phyloP scores from a whole-genome alignment of 2,888 invertebrate genomes.

The Argynnis bischoffii region DNA sequence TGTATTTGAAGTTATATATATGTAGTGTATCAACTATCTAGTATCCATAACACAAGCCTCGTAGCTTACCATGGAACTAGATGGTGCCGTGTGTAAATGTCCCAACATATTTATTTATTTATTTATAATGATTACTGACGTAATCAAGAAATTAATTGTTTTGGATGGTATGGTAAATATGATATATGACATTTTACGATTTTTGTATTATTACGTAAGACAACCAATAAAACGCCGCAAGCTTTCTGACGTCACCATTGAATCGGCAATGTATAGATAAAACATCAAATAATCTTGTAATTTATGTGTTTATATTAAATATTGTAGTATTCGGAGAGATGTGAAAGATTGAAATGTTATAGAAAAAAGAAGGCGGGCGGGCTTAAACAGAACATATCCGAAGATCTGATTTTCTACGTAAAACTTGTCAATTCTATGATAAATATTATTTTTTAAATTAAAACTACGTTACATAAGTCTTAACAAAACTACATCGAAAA shows the following conservation, averaged over 20 bases:
- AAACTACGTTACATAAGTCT: no score
- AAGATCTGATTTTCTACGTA: no score
- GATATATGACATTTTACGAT: neutral
- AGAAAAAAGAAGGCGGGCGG: neutral
- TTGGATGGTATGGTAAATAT: neutral
- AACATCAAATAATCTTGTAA: slow-evolving; percentile 9
- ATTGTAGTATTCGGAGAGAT: neutral
- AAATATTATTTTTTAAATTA: no score
- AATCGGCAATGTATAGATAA: slow-evolving; percentile 2
- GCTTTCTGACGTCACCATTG: slow-evolving; percentile 16
- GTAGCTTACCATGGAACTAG: no score
- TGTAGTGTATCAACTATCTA: no score
- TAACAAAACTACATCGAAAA: no score
- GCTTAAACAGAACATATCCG: no score
- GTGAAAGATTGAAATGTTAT: neutral
- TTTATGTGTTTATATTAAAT: slow-evolving; percentile 11
- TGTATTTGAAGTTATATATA: no score
- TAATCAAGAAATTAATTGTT: neutral
- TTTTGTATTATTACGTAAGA: slow-evolving; percentile 12
- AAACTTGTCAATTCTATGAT: no score
- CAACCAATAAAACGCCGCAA: slow-evolving; percentile 6
- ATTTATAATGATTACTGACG: neutral
- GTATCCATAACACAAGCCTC: no score
- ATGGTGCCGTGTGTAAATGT: no score
- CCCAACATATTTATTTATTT: no score